Conservation (phyloP, 2,888 invertebrate species). For the Sarcophaga subvicina region DNA sequence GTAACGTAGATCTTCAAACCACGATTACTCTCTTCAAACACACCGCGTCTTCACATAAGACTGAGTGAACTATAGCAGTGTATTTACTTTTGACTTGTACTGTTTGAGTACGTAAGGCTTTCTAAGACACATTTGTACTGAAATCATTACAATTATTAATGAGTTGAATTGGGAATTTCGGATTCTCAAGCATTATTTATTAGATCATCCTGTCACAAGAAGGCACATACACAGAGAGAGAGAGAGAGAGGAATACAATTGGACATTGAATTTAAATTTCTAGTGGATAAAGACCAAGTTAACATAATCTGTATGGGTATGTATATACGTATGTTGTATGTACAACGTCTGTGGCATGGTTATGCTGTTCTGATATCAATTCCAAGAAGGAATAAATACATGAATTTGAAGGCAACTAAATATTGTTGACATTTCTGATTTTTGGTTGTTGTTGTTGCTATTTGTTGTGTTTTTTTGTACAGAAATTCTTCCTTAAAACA, state of each 20-base stretch:
- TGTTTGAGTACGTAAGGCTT: not conserved
- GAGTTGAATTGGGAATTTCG: slow-evolving; percentile 33
- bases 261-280: not conserved
- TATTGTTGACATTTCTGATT: slow-evolving; percentile 67
- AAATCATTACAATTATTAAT: slow-evolving; percentile 63
- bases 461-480: not conserved
- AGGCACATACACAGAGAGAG: slow-evolving; percentile 14
- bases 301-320: not conserved
- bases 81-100: not conserved
- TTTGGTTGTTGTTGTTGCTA: not conserved
- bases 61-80: not conserved
- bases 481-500: slow-evolving; percentile 20
- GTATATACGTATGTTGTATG: not conserved
- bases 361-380: slow-evolving; percentile 38
- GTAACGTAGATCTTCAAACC: no score
- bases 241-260: no score
- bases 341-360: not conserved
- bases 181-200: slow-evolving; percentile 55
- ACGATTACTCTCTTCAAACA: no score
- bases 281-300: slow-evolving; percentile 21
- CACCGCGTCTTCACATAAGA: no score
- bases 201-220: slow-evolving; percentile 19
- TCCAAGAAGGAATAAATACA: slow-evolving; percentile 53
- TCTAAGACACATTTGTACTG: not conserved
- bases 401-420: slow-evolving; percentile 58